Evolutionary conservation across 2,888 invertebrate species (phyloP).

Genomic region (Caenorhabditis zanzibari): DNA sequence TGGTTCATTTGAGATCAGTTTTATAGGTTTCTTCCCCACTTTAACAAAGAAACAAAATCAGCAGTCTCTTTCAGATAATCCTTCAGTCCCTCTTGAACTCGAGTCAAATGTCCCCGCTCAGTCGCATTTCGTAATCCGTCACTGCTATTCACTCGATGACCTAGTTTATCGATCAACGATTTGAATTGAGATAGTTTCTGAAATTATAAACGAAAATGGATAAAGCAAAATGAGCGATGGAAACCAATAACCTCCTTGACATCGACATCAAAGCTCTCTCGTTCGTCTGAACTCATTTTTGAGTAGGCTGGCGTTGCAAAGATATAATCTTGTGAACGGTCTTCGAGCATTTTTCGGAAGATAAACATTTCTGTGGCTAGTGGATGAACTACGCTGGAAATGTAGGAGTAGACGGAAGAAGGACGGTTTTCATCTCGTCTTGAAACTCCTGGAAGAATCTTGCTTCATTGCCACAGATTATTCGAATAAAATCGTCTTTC

Average conservation of each 20-base stretch:
- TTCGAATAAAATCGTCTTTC: not conserved
- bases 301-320: conserved; percentile 61
- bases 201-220: not conserved
- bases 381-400: conserved; percentile 42
- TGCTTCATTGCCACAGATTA: no score
- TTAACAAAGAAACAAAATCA: conserved; percentile 46
- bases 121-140: conserved; percentile 58
- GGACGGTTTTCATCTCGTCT: conserved; percentile 61
- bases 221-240: no score
- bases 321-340: conserved; percentile 58
- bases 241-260: conserved; percentile 42
- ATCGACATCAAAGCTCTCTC: conserved; percentile 55
- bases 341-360: conserved; percentile 62
- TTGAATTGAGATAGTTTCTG: conserved; percentile 60
- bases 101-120: conserved; percentile 54
- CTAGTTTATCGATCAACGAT: conserved; percentile 56
- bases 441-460: conserved; percentile 46
- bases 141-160: conserved; percentile 48
- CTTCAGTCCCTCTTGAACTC: conserved; percentile 60
- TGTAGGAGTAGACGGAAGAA: conserved; percentile 38
- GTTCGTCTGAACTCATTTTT: conserved; percentile 54
- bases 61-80: conserved; percentile 57
- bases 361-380: conserved; percentile 53
- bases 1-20: no score
- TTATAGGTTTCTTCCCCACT: no score